phyloP scores from a whole-genome alignment of 2,113 vertebrate genomes.

The Polypterus senegalus region DNA sequence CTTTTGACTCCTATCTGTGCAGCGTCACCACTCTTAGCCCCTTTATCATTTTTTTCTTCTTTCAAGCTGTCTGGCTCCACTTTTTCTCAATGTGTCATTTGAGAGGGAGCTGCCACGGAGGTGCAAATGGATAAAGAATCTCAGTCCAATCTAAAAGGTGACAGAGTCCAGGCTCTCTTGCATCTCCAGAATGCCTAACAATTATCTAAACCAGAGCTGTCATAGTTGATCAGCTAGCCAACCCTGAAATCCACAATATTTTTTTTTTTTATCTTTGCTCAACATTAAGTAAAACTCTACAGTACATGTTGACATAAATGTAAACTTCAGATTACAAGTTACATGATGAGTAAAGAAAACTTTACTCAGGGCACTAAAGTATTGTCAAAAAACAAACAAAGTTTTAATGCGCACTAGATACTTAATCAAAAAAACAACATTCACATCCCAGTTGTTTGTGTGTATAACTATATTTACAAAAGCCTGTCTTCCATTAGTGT shows the following conservation, averaged over 20 bases:
- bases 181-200: background rate
- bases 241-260: constrained; percentile 12
- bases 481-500: too few species aligned
- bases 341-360: constrained; percentile 26
- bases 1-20: constrained; percentile 5
- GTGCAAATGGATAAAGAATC: background rate
- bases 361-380: constrained; percentile 37
- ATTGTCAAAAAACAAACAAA: constrained; percentile 20
- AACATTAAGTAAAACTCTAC: constrained; percentile 30
- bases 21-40: background rate
- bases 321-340: constrained; percentile 22
- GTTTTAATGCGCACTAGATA: too few species aligned
- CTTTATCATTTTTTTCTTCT: background rate
- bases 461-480: too few species aligned
- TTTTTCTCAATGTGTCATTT: background rate
- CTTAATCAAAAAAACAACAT: too few species aligned
- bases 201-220: constrained; percentile 25
- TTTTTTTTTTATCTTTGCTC: too few species aligned
- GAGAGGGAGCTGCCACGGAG: background rate
- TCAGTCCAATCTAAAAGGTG: constrained; percentile 3
- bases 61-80: constrained; percentile 1
- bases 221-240: constrained; percentile 28
- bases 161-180: constrained; percentile 19
- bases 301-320: constrained; percentile 28
- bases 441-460: too few species aligned